Evolutionary conservation across 2,797 vertebrate genomes (phyloP).

Genomic region (Micropoecilia bifurca): DNA sequence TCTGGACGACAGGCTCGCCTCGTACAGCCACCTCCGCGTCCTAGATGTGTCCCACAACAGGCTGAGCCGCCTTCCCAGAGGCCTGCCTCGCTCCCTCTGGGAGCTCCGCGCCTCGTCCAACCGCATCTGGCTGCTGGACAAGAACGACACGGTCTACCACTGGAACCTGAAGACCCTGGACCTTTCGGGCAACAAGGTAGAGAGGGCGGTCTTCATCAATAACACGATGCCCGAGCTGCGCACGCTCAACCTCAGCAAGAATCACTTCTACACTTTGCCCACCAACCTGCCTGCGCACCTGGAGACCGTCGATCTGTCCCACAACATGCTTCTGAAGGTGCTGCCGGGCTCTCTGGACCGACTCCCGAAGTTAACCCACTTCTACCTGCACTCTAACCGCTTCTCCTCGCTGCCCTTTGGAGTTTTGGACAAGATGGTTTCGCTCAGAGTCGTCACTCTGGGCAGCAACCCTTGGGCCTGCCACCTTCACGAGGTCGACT

Average conservation of each 20-base stretch:
- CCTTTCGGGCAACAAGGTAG: conserved; percentile 90
- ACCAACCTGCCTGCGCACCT: conserved; percentile 92
- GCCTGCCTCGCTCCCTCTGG: conserved; percentile 93
- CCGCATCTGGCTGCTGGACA: conserved; percentile 88
- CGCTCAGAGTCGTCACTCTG: conserved; percentile 85
- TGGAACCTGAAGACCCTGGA: conserved; percentile 94
- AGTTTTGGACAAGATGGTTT: conserved; percentile 83
- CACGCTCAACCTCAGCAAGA: conserved; percentile 91
- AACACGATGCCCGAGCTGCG: conserved; percentile 90
- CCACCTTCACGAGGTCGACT: conserved; percentile 79
- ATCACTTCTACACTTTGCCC: conserved; percentile 95
- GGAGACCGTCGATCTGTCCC: conserved; percentile 89
- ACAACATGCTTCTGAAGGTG: conserved; percentile 90
- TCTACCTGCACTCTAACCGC: conserved; percentile 93
- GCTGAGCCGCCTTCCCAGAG: conserved; percentile 85
- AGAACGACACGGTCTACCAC: conserved; percentile 94
- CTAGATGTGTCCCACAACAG: conserved; percentile 93
- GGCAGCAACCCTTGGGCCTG: conserved; percentile 94
- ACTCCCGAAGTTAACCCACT: conserved; percentile 82
- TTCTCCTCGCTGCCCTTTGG: conserved; percentile 86
- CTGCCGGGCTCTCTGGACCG: conserved; percentile 89
- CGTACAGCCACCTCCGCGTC: conserved; percentile 89
- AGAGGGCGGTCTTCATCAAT: conserved; percentile 94
- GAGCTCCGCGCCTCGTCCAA: conserved; percentile 89
- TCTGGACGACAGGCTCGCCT: conserved; percentile 86